Percentiles rank a stretch among this genome's conserved stretches.
These are phyloP conservation scores for Catocala sponsa DNA, from an alignment of 2,888 invertebrate species.

Conservation along the genomic window DNA sequence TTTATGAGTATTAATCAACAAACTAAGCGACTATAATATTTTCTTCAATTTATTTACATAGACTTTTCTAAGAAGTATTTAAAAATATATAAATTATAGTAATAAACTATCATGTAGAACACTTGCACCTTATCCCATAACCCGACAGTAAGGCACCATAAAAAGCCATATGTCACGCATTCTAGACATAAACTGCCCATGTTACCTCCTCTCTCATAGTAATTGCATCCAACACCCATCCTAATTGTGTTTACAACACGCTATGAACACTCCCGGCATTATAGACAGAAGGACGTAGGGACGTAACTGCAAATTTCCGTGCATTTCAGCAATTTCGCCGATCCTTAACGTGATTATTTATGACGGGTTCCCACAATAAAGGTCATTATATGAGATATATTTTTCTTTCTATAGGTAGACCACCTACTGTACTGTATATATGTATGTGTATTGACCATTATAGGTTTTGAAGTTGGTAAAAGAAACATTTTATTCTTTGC, in stretches of 20 bases:
- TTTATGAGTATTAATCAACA: too few species aligned
- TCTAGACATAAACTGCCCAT: conserved; percentile 9
- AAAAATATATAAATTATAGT: too few species aligned
- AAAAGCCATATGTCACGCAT: not conserved
- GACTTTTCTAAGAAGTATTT: too few species aligned
- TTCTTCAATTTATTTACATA: too few species aligned
- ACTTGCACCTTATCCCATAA: not conserved
- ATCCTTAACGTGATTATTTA: not conserved
- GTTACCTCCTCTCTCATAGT: conserved; percentile 16
- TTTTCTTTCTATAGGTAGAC: too few species aligned
- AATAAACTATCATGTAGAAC: too few species aligned
- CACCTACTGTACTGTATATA: too few species aligned
- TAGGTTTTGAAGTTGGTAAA: too few species aligned
- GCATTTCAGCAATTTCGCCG: conserved; percentile 27
- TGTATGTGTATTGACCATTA: too few species aligned
- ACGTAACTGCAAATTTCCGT: conserved; percentile 35
- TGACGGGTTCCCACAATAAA: conserved; percentile 5
- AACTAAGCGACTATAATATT: too few species aligned
- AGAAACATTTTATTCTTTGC: too few species aligned
- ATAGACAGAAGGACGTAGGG: not conserved
- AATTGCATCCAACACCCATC: conserved; percentile 20
- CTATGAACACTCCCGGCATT: not conserved
- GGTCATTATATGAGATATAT: too few species aligned
- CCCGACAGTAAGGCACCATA: not conserved
- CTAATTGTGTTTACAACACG: conserved; percentile 28